Evolutionary conservation across 2,888 invertebrate genomes (phyloP).

Genomic region (Drosophila phalerata): DNA sequence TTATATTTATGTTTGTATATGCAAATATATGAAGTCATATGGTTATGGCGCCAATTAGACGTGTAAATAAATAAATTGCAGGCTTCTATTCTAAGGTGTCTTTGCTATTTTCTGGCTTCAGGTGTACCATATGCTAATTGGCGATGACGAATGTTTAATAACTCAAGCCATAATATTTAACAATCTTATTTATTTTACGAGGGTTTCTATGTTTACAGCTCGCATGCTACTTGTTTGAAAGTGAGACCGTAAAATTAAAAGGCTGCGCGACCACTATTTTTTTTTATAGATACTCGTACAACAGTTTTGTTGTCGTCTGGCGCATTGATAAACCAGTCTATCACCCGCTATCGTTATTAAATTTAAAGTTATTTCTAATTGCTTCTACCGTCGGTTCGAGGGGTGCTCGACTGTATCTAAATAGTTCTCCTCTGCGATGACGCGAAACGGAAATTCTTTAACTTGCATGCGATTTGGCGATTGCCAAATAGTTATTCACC

Average conservation of each 20-base stretch:
- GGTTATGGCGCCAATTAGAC: conserved; percentile 60
- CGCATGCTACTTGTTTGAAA: conserved; percentile 42
- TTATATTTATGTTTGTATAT: conserved; percentile 16
- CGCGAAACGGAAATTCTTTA: conserved; percentile 64
- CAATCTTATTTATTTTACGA: conserved; percentile 17
- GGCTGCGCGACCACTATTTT: conserved; percentile 16
- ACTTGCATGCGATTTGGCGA: conserved; percentile 34
- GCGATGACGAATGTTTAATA: conserved; percentile 62
- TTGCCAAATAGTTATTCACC: conserved; percentile 48
- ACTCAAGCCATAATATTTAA: conserved; percentile 31
- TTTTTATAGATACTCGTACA: conserved; percentile 4
- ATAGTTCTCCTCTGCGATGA: conserved; percentile 46
- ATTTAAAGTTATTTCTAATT: conserved; percentile 41
- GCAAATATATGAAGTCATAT: conserved; percentile 53
- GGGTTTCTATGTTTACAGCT: conserved; percentile 42
- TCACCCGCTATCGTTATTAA: conserved; percentile 39
- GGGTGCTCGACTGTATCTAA: conserved; percentile 11
- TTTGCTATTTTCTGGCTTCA: conserved; percentile 13
- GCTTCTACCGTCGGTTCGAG: conserved; percentile 5
- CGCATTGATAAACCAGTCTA: conserved; percentile 45
- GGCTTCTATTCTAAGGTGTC: conserved; percentile 19
- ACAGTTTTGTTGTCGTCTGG: conserved; percentile 16
- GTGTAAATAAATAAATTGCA: conserved; percentile 66
- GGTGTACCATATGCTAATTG: conserved; percentile 55
- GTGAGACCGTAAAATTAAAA: conserved; percentile 45